phyloP scores from a whole-genome alignment of 2,888 invertebrate genomes.

The Crocallis elinguaria region DNA sequence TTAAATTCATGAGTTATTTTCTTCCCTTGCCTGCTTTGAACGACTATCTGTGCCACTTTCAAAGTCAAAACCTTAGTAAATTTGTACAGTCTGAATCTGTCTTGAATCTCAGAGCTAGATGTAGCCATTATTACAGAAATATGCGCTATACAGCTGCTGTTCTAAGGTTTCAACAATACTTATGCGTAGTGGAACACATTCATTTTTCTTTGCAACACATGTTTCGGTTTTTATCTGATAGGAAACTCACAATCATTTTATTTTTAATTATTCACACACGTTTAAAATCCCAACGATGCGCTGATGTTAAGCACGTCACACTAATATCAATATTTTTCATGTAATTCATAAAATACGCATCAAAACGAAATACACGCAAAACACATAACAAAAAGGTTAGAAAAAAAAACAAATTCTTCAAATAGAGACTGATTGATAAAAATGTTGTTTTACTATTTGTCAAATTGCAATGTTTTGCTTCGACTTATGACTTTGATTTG shows the following conservation, averaged over 20 bases:
- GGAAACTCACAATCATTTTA: background rate
- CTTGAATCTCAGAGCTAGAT: slow-evolving; percentile 70
- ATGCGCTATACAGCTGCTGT: slow-evolving; percentile 27
- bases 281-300: background rate
- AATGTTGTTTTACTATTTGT: too few species aligned
- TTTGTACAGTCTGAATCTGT: slow-evolving; percentile 93
- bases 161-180: slow-evolving; percentile 34
- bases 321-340: background rate
- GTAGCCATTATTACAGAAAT: slow-evolving; percentile 69
- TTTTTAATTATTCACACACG: background rate
- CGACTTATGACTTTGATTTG: too few species aligned
- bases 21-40: slow-evolving; percentile 95
- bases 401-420: background rate
- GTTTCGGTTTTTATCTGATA: slow-evolving; percentile 1
- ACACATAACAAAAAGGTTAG: slow-evolving; percentile 3
- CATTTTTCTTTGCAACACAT: slow-evolving; percentile 17
- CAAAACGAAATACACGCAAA: background rate
- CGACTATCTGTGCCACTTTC: slow-evolving; percentile 95
- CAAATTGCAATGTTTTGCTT: too few species aligned
- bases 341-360: background rate
- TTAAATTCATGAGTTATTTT: slow-evolving; percentile 85
- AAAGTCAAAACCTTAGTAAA: slow-evolving; percentile 94
- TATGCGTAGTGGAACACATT: slow-evolving; percentile 43
- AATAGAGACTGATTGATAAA: too few species aligned
- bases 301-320: background rate